A percentile compares a stretch with the other conserved stretches of the same genome.
Evolutionary conservation across 1,140 invertebrate species (phyloP).

Genomic region (Nasonia vitripennis): DNA sequence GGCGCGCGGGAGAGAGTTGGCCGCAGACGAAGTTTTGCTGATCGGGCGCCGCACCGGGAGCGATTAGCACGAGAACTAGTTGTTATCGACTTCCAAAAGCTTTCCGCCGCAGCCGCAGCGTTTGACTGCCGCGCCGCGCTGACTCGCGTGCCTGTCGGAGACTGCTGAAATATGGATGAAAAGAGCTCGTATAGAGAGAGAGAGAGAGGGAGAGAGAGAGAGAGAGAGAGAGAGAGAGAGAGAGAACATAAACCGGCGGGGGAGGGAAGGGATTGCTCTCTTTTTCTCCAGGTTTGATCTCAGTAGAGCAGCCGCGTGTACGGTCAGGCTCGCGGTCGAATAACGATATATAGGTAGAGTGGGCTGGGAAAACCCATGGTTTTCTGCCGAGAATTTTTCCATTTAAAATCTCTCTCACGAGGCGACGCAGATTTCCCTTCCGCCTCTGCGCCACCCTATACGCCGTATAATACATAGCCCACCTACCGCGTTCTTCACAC

Average conservation of each 20-base stretch:
- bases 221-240: too few species aligned
- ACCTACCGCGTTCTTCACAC: neutral
- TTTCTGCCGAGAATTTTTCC: neutral
- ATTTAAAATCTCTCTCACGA: neutral
- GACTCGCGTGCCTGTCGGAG: neutral
- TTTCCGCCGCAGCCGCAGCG: neutral
- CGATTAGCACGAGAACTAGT: slow-evolving; percentile 47
- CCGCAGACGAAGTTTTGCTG: slow-evolving; percentile 40
- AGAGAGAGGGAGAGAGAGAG: too few species aligned
- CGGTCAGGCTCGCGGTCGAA: too few species aligned
- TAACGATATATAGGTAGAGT: too few species aligned
- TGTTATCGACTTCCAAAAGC: slow-evolving; percentile 48
- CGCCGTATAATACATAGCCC: neutral
- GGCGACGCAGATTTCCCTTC: neutral
- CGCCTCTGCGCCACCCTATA: neutral
- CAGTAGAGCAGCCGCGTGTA: neutral
- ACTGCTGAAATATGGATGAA: neutral
- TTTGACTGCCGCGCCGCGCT: slow-evolving; percentile 3
- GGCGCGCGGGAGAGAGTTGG: neutral
- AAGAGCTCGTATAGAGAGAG: neutral
- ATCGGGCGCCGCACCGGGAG: slow-evolving; percentile 21
- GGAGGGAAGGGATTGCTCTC: too few species aligned
- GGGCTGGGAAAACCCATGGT: neutral
- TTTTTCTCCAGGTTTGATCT: neutral
- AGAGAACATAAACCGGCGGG: too few species aligned